These are phyloP conservation scores for Alauda arvensis DNA, from an alignment of 2,797 vertebrate genomes.

Conservation along the genomic window DNA sequence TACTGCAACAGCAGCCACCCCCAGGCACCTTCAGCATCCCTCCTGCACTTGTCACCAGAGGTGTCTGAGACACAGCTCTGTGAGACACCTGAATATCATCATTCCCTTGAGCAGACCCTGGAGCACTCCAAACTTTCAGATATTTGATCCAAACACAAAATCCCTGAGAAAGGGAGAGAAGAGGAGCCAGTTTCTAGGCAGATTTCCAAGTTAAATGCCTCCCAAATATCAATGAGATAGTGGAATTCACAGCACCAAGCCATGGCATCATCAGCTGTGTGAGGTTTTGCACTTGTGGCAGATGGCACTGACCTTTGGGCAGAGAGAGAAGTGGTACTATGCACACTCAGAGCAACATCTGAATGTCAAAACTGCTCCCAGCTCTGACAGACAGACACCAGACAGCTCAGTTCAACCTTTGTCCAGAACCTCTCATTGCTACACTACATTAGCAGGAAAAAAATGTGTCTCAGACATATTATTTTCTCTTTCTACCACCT, in stretches of 20 bases:
- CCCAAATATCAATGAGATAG: neutral
- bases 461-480: neutral
- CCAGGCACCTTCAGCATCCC: neutral
- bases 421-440: neutral
- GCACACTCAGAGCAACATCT: neutral
- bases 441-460: neutral
- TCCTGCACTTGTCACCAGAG: neutral
- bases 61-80: neutral
- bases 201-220: neutral
- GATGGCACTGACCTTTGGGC: neutral
- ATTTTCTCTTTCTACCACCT: neutral
- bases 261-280: neutral
- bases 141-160: neutral
- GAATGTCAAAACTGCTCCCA: neutral
- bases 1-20: rapidly evolving
- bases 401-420: neutral
- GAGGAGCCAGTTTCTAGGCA: neutral
- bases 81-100: neutral
- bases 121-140: neutral
- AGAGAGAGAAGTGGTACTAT: neutral
- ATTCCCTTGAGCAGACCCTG: neutral
- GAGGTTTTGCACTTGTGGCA: neutral
- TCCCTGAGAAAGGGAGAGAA: neutral
- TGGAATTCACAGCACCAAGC: neutral
- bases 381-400: neutral